Evolutionary conservation across 2,797 vertebrate genomes (phyloP).

Genomic region (Hirundo rustica): DNA sequence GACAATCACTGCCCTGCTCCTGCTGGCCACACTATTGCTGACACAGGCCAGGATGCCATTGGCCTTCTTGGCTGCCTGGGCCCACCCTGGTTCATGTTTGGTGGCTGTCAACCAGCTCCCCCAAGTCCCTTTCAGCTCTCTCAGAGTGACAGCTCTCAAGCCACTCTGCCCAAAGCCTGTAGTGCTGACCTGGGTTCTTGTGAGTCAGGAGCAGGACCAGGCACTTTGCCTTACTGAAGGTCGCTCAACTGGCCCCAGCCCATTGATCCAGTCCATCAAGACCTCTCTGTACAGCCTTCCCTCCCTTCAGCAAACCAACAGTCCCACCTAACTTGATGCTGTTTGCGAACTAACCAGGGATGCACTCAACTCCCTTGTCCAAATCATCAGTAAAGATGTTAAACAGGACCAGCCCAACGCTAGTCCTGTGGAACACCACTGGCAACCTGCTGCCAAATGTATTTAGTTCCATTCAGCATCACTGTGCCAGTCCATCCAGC

Average conservation of each 20-base stretch:
- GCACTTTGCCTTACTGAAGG: neutral
- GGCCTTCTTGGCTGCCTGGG: neutral
- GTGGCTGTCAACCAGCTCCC: neutral
- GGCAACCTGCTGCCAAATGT: neutral
- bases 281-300: neutral
- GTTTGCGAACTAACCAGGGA: rapidly evolving
- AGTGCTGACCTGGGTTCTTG: neutral
- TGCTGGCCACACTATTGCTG: neutral
- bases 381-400: neutral
- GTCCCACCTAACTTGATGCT: too few species aligned
- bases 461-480: neutral
- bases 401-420: neutral
- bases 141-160: neutral
- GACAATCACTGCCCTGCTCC: neutral
- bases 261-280: neutral
- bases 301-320: neutral
- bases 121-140: neutral
- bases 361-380: neutral
- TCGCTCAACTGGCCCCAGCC: neutral
- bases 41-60: neutral
- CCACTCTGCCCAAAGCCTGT: neutral
- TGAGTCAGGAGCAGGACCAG: rapidly evolving
- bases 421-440: neutral
- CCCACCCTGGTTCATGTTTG: neutral
- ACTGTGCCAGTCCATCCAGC: neutral